Base-by-base conservation (phyloP, 1,140 invertebrate genomes). In the Ceratosolen fusciceps region DNA sequence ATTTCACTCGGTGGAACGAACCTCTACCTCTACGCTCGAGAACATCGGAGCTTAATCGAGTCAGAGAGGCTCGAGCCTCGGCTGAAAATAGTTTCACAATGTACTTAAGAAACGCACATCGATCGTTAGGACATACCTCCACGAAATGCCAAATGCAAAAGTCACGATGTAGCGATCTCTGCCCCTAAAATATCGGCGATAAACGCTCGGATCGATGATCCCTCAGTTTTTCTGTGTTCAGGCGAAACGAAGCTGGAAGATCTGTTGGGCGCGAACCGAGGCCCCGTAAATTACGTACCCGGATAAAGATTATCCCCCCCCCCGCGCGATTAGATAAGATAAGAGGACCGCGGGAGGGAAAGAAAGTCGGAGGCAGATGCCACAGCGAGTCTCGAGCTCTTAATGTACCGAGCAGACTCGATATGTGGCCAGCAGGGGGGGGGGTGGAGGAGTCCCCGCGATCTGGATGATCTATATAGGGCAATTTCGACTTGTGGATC, bases 381-480 rank as follows among this genome's bases (percentile, higher is more conserved):
- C 70, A 34, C 34, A n/a, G 34, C 19, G n/a, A n/a, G n/a, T n/a
- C n/a, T 75, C 34, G 21, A 16, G 65, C 52, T 56, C n/a, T 43
- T 68, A 70, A 56, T n/a, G 10, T n/a, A n/a, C 12, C 9, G 49
- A 31, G 24, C 29, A 14, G 39, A n/a, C 21, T 67, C 74, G 68
- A 47, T 14, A 56, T 77, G 56, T 43, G 65, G 65, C 56, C 49
- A 68, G 21, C 49, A 68, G 24, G 31, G 56, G 43, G 65, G 24
- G 31, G 56, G 43, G 65, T 54, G 47, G 52, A 54, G n/a, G 21
- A 47, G 8, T 12, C 19, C 43, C 62, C 21, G n/a, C 72, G 49
- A 77, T 37, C 49, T 34, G 39, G 60, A 75, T 75, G 43, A 1
- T 56, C 74, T 52, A 75, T 52, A 67, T 67, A 49, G 24, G 26